phyloP scores from a whole-genome alignment of 2,797 vertebrate species.

The Syngnathus acus region DNA sequence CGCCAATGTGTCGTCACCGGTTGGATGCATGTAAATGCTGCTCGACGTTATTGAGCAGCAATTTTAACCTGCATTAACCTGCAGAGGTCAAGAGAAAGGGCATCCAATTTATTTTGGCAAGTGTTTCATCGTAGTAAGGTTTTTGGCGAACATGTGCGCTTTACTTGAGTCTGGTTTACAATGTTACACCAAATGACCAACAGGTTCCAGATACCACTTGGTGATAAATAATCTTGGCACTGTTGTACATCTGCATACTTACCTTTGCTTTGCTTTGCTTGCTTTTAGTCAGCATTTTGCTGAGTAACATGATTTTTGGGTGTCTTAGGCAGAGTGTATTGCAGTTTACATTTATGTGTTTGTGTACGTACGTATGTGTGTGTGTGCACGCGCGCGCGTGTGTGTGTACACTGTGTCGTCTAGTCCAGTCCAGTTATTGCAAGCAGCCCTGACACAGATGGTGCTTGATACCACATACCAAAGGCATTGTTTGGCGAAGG shows the following conservation, averaged over 20 bases:
- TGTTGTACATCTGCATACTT: background rate
- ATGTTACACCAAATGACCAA: slow-evolving; percentile 8
- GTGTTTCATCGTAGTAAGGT: slow-evolving; percentile 1
- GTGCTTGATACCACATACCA: slow-evolving; percentile 79
- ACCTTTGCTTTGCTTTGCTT: background rate
- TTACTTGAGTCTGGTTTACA: slow-evolving; percentile 4
- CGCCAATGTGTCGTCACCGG: slow-evolving; percentile 14
- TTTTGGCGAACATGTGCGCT: background rate
- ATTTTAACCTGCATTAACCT: background rate
- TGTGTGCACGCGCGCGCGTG: slow-evolving; percentile 25
- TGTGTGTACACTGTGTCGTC: slow-evolving; percentile 12
- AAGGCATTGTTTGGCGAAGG: slow-evolving; percentile 78
- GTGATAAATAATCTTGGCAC: background rate
- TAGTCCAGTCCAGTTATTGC: slow-evolving; percentile 79
- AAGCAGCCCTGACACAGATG: slow-evolving; percentile 77
- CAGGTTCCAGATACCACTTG: background rate
- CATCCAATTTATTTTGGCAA: slow-evolving; percentile 1
- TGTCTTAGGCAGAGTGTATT: slow-evolving; percentile 21
- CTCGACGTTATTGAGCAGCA: background rate
- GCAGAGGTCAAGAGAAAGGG: background rate
- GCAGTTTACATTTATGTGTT: slow-evolving; percentile 13
- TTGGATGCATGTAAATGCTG: slow-evolving; percentile 12
- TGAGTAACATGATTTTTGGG: slow-evolving; percentile 38
- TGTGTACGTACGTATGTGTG: slow-evolving; percentile 18
- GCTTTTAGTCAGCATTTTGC: slow-evolving; percentile 57